These are phyloP conservation scores for Anguilla obscura DNA, from an alignment of 2,797 vertebrate genomes.

Conservation along the genomic window DNA sequence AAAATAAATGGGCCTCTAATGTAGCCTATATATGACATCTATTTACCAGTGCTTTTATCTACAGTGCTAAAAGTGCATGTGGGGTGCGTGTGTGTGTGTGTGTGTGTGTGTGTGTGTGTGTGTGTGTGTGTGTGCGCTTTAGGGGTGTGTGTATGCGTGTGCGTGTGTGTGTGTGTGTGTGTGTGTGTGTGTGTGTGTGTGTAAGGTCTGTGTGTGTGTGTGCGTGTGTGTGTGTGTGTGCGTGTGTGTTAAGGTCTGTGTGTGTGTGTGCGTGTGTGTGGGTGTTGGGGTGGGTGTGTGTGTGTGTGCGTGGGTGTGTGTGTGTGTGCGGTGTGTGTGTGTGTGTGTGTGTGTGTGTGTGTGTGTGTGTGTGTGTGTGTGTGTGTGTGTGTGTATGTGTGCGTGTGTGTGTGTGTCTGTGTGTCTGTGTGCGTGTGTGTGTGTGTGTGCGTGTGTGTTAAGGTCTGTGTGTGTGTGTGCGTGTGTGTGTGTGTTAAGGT, in stretches of 20 bases:
- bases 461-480: neutral
- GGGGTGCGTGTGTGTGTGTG: neutral
- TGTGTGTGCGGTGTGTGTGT: no score
- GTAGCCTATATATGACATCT: no score
- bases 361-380: neutral
- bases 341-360: neutral
- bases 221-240: neutral
- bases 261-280: neutral
- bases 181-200: neutral
- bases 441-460: no score
- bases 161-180: neutral
- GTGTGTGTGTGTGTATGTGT: no score
- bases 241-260: neutral
- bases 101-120: neutral
- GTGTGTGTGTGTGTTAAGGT: neutral
- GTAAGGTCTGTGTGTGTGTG: neutral
- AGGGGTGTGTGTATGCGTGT: neutral
- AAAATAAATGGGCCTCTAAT: no score
- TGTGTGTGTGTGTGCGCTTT: neutral
- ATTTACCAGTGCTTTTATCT: no score
- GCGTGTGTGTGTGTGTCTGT: neutral
- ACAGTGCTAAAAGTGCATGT: no score
- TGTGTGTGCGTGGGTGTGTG: neutral
- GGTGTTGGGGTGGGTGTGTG: no score
- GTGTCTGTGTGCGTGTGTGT: neutral